Percentiles rank a stretch among this genome's conserved stretches.
Evolutionary conservation across 1,140 invertebrate genomes (phyloP).

Genomic region (Matsumurasca onukii): DNA sequence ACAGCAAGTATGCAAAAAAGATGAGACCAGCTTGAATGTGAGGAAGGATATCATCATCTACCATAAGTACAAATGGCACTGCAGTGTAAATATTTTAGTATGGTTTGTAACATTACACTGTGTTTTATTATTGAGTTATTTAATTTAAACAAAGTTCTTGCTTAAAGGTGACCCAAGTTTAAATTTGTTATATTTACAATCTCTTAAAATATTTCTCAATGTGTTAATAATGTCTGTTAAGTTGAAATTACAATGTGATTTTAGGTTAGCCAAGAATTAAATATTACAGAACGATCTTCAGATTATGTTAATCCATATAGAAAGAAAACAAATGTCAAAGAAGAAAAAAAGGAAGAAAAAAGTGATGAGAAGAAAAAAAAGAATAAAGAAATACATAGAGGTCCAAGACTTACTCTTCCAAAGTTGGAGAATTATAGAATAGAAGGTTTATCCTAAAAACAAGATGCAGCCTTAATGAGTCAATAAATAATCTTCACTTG

Average conservation of each 20-base stretch:
- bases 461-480: too few relatives aligned
- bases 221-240: too few relatives aligned
- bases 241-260: too few relatives aligned
- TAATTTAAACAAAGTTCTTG: too few relatives aligned
- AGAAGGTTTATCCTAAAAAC: neutral
- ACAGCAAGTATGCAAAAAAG: too few relatives aligned
- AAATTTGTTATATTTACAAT: too few relatives aligned
- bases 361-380: neutral
- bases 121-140: slow-evolving; percentile 6
- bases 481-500: too few relatives aligned
- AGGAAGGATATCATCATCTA: too few relatives aligned
- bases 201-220: too few relatives aligned
- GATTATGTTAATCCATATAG: neutral
- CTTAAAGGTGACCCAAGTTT: too few relatives aligned
- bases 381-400: neutral
- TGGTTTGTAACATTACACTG: slow-evolving; percentile 7
- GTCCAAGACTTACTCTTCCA: neutral
- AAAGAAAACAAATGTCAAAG: neutral
- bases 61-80: slow-evolving; percentile 19
- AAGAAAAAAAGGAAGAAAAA: neutral
- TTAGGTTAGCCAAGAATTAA: neutral
- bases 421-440: neutral
- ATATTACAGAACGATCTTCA: neutral
- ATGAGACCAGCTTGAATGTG: too few relatives aligned
- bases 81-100: slow-evolving; percentile 1